These are phyloP conservation scores for Hyles euphorbiae DNA, from an alignment of 1,140 invertebrate genomes.

Conservation along the genomic window DNA sequence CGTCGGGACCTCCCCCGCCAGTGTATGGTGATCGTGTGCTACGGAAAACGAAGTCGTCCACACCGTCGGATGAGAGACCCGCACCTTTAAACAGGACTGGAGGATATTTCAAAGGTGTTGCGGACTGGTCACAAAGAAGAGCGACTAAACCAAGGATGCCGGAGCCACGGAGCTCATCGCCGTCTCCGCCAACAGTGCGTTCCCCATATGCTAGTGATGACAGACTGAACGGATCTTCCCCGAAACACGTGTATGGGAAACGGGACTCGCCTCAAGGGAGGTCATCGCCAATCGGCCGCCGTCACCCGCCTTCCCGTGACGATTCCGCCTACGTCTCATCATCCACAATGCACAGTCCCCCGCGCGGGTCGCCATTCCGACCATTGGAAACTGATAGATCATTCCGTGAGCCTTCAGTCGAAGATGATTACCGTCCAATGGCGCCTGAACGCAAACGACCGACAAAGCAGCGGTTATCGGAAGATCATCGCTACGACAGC, in stretches of 20 bases:
- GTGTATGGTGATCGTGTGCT: slow-evolving; percentile 59
- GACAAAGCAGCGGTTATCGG: slow-evolving; percentile 61
- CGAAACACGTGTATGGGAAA: slow-evolving; percentile 64
- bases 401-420: slow-evolving; percentile 61
- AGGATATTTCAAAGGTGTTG: slow-evolving; percentile 83
- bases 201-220: slow-evolving; percentile 71
- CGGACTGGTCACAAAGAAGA: slow-evolving; percentile 85
- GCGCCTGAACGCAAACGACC: slow-evolving; percentile 78
- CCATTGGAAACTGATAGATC: slow-evolving; percentile 61
- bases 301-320: slow-evolving; percentile 70
- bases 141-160: slow-evolving; percentile 69
- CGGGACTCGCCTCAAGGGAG: slow-evolving; percentile 64
- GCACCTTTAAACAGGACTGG: slow-evolving; percentile 54
- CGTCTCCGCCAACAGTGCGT: slow-evolving; percentile 67
- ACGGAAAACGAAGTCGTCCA: slow-evolving; percentile 65
- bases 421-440: slow-evolving; percentile 71
- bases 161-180: slow-evolving; percentile 61
- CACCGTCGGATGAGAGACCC: slow-evolving; percentile 62
- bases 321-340: slow-evolving; percentile 76
- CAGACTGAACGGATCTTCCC: slow-evolving; percentile 67
- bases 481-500: slow-evolving; percentile 74
- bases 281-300: slow-evolving; percentile 64
- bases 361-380: slow-evolving; percentile 68
- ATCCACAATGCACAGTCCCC: slow-evolving; percentile 73
- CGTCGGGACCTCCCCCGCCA: slow-evolving; percentile 49